Evolutionary conservation across 2,888 invertebrate species (phyloP).

Genomic region (Yponomeuta plumbellus): DNA sequence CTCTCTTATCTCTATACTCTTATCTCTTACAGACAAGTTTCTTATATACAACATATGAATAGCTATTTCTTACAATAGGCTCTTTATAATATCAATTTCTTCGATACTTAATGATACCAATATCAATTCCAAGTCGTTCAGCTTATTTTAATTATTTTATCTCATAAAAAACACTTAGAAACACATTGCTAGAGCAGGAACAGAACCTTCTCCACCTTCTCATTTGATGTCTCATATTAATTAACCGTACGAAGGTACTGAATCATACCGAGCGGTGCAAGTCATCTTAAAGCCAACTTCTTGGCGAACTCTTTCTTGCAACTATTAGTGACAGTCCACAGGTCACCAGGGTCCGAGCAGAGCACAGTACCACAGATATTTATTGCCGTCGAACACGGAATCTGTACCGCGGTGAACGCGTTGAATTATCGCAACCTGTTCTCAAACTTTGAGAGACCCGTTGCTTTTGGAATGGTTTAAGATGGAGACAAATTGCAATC

Average conservation of each 20-base stretch:
- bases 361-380: not conserved
- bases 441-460: not conserved
- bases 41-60: no score
- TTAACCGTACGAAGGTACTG: constrained; percentile 6
- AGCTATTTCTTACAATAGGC: no score
- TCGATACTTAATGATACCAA: no score
- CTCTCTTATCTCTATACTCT: no score
- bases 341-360: not conserved
- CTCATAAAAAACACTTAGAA: not conserved
- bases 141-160: not conserved
- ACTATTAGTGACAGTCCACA: not conserved
- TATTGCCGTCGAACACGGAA: constrained; percentile 9
- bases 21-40: no score
- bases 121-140: no score
- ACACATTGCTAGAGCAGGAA: not conserved
- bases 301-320: not conserved
- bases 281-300: not conserved
- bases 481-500: not conserved
- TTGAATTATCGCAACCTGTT: constrained; percentile 4
- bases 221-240: not conserved
- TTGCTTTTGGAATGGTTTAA: not conserved
- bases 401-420: constrained; percentile 1
- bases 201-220: not conserved
- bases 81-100: no score
- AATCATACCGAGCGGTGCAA: not conserved